Evolutionary conservation across 1,140 invertebrate genomes (phyloP).

Genomic region (Solenopsis invicta): DNA sequence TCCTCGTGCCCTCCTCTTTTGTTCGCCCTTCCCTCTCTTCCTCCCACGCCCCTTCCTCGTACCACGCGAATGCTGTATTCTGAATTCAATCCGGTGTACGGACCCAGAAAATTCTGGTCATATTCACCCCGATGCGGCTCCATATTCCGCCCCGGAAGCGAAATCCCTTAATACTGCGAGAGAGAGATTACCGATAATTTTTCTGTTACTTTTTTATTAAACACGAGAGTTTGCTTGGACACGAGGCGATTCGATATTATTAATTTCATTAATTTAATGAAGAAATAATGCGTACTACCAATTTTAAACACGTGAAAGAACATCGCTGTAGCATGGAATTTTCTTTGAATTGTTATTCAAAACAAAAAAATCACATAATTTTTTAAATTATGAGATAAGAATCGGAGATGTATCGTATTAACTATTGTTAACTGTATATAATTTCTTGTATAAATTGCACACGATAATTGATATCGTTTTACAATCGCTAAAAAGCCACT

Average conservation of each 20-base stretch:
- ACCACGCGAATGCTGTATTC: not conserved
- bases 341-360: not conserved
- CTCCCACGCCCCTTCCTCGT: not conserved
- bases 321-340: not conserved
- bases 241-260: not conserved
- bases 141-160: not conserved
- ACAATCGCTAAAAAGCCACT: not conserved
- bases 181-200: constrained; percentile 1
- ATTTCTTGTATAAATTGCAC: not conserved
- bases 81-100: constrained; percentile 36
- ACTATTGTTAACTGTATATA: not conserved
- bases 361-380: not conserved
- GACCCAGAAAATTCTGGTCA: constrained; percentile 47
- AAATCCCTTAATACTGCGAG: constrained; percentile 20
- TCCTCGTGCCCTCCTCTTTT: not conserved
- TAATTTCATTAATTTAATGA: constrained; percentile 6
- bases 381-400: not conserved
- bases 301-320: not conserved
- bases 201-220: constrained; percentile 38
- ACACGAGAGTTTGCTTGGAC: not conserved
- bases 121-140: constrained; percentile 6
- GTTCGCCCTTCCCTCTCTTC: not conserved
- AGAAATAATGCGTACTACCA: not conserved
- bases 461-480: constrained; percentile 28
- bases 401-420: not conserved